Conservation (phyloP, 2,797 vertebrate genomes). For the Momotus momota region DNA sequence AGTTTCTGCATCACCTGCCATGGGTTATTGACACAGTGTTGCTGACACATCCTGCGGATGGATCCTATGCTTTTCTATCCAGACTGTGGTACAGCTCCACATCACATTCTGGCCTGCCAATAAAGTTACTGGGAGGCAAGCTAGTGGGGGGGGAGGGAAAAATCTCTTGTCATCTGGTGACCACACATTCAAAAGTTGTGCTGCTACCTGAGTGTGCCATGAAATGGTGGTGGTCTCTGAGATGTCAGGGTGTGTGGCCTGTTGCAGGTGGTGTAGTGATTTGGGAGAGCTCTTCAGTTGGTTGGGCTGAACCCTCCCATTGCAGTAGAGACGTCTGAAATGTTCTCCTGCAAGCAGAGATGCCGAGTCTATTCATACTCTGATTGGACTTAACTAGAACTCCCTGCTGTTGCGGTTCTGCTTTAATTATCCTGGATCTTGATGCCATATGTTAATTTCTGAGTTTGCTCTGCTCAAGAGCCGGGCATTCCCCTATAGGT, state of each 20-base stretch:
- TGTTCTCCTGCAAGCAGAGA: neutral
- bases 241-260: neutral
- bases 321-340: neutral
- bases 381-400: neutral
- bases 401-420: neutral
- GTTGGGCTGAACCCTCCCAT: neutral
- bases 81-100: neutral
- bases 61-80: neutral
- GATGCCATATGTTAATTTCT: neutral
- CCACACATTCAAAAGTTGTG: neutral
- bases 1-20: neutral
- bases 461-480: neutral
- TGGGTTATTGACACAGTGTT: neutral
- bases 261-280: neutral
- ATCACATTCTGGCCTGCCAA: neutral
- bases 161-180: neutral
- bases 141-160: neutral
- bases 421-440: neutral
- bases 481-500: neutral
- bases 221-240: neutral
- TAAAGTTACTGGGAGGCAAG: neutral
- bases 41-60: neutral
- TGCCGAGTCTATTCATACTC: neutral
- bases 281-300: neutral
- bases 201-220: fast-evolving